Conservation (phyloP, 2,797 vertebrate genomes). For the Eulemur mongoz region DNA sequence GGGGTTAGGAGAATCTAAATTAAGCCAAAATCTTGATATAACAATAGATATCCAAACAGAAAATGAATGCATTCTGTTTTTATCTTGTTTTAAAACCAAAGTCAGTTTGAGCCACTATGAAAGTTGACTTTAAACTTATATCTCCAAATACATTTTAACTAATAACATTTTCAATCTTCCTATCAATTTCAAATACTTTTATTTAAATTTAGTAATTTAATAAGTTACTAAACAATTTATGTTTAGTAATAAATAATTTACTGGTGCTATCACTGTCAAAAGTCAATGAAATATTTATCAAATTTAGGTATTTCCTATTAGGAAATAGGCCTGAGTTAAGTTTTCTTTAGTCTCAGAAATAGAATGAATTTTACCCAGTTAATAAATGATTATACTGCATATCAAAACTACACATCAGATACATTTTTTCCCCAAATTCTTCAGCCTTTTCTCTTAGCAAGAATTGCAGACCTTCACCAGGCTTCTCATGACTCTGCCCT, state of each 20-base stretch:
- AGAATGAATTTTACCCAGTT: background rate
- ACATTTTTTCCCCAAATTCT: background rate
- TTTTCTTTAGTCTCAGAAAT: background rate
- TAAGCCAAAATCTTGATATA: constrained; percentile 8
- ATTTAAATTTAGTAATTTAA: background rate
- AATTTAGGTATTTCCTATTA: background rate
- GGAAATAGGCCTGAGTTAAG: background rate
- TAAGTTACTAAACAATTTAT: background rate
- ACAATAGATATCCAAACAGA: background rate
- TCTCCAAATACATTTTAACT: background rate
- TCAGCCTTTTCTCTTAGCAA: background rate
- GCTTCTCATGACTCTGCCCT: background rate
- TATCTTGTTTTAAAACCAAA: background rate
- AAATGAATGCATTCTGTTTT: background rate
- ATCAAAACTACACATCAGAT: background rate
- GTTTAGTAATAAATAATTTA: background rate
- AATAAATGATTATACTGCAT: background rate
- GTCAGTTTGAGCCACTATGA: background rate
- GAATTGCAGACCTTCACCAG: background rate
- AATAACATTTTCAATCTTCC: background rate
- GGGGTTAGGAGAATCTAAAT: background rate
- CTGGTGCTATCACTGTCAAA: background rate
- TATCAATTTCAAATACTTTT: background rate
- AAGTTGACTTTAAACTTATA: background rate
- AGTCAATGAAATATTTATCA: background rate